Base-by-base conservation (phyloP, 2,888 invertebrate genomes). In the Ceramica pisi region DNA sequence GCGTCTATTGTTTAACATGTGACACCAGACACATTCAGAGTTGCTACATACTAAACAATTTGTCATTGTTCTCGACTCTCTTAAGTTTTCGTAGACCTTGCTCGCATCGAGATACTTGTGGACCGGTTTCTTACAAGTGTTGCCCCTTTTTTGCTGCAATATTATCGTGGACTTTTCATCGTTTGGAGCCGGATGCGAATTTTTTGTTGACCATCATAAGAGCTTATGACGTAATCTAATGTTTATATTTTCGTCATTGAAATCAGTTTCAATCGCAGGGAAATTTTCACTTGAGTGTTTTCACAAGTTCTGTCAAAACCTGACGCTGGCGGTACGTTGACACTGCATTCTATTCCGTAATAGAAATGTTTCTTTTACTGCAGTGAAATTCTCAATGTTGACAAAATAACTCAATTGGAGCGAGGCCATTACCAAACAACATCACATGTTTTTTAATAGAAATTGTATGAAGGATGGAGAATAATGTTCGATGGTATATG, bases 101-200 rank as follows among this genome's bases (percentile, higher is more conserved):
- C 87, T 85, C 75, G 75, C 85, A 85, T 82, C 84, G 78, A 86
- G 83, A 87, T 86, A 81, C 81, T 83, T 82, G 79, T 70, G 78
- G 80, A 86, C 86, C 82, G 85, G 87, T 89, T 90, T 86, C 71
- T 77, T 81, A 84, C 78, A 81, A 77, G 80, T 80, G 83, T 80
- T 88, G 85, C 83, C 83, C 82, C 86, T 90, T 91, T 91, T 91
- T 90, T 89, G 86, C 86, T 81, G 81, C 83, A 82, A 77, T 80
- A 82, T 88, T 91, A 91, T 90, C 88, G 84, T 83, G 83, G 82
- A 88, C 87, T 90, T 92, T 91, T 91, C 86, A 86, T 89, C 85
- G 78, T 81, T 81, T 86, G 75, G 86, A 95, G 92, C 94, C 95
- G 95, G 95, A 95, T 94, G 90, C 91, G 87, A 79, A 90, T 92